Percentiles rank a stretch among this genome's conserved stretches.
These are phyloP conservation scores for Montipora cactus DNA, from an alignment of 64 coral and sea anemone genomes.

Conservation along the genomic window DNA sequence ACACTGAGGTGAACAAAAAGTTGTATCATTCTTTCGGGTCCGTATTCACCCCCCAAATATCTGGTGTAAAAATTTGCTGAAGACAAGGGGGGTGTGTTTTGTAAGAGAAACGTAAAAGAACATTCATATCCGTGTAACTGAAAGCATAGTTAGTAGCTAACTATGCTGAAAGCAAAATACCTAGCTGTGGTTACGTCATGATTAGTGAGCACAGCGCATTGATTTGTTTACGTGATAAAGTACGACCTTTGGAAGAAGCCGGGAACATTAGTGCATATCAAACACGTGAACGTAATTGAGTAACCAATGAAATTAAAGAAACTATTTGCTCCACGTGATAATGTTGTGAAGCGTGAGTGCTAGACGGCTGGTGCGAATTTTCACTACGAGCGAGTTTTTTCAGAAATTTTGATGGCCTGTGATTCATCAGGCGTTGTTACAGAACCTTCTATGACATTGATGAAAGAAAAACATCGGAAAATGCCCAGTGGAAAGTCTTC, in stretches of 20 bases:
- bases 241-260: not conserved
- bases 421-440: not conserved
- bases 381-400: not conserved
- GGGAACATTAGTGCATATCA: not conserved
- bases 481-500: constrained; percentile 38
- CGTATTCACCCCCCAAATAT: too few species aligned
- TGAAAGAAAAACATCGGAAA: not conserved
- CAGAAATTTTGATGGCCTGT: not conserved
- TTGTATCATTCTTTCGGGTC: too few species aligned
- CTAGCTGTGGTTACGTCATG: too few species aligned
- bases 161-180: too few species aligned
- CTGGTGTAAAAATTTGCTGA: too few species aligned
- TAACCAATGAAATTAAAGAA: constrained; percentile 49
- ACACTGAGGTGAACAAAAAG: too few species aligned
- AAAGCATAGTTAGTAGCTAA: too few species aligned
- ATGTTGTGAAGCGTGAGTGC: not conserved
- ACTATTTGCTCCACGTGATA: not conserved
- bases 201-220: too few species aligned
- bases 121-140: too few species aligned
- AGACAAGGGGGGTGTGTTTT: too few species aligned
- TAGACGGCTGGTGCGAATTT: not conserved
- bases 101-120: too few species aligned
- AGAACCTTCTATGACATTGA: not conserved
- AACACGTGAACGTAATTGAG: constrained; percentile 20
- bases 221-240: constrained; percentile 4